Evolutionary conservation across 2,888 invertebrate species (phyloP), one percentile per base, ranked within the genome.

Genomic region (Metalampra italica): DNA sequence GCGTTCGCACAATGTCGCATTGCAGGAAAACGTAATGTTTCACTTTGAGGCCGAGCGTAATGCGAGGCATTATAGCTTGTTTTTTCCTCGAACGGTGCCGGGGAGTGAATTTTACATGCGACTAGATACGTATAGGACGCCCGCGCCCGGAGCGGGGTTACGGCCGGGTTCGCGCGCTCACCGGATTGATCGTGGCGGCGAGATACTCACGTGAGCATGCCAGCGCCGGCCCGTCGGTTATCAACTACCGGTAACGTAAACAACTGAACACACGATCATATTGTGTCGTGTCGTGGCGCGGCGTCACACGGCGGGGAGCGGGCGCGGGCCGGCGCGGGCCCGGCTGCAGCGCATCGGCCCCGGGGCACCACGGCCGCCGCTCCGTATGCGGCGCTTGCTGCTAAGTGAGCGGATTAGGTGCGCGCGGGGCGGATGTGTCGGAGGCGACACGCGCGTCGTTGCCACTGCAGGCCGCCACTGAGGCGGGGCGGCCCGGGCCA

Each of bases 401-500:
- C 71, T 78, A 83, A 87, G 78, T 86, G 87, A 86, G 80, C 82
- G 76, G 75, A 71, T 76, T 76, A 74, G 78, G 75, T 81, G 68
- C 66, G 80, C 76, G 84, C 86, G 83, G 82, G 81, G 81, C 83
- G 85, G 84, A 84, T 85, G 83, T 82, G 81, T 82, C 82, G 77
- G 80, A 80, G 78, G 80, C 85, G 86, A 87, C 86, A 85, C 87
- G 88, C 88, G 86, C 86, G 81, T 78, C 83, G 80, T 77, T 80
- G 84, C 85, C 84, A 86, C 86, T 85, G 87, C 87, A 83, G 78
- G 75, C 86, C 86, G 86, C 82, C 88, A 87, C 88, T 87, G 87
- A 84, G 88, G 85, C 84, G 87, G 86, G 87, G 85, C 84, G 85
- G 82, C 83, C 82, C 84, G 83, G 83, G 81, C 69, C 71, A 72